Base-by-base conservation (phyloP, 2,113 vertebrate genomes). In the Corvus moneduloides region DNA sequence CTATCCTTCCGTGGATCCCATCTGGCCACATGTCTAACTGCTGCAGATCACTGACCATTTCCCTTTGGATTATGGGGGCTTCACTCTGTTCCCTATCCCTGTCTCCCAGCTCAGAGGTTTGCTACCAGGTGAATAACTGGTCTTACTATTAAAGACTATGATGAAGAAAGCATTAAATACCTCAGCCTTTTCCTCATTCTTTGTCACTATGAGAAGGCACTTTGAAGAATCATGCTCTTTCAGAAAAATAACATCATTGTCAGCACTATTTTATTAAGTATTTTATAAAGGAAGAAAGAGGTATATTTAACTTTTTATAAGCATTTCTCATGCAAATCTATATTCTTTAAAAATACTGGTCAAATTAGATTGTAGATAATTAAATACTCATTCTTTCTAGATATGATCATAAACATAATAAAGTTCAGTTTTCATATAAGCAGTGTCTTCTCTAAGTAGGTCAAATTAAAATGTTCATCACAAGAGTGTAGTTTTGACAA, bases 1-100 rank as follows among this genome's bases (percentile, higher is more conserved):
- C 33, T 46, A 2, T 55, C 22, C 18, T 63, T 33, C 0, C 0
- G 14, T 64, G n/a, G 13, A 19, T 64, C 59, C 41, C 41, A 15
- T 52, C 24, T 43, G 37, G 26, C 52, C 52, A 35, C 21, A 15
- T 13, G 54, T 30, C 33, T 26, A 4, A 22, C 14, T 26, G 11
- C 54, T 61, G 37, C 39, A 61, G 33, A 26, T 61, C 39, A 19
- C 22, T 61, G 37, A 15, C 18, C 11, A 28, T 39, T 46, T 52
- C 46, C 23, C 18, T 18, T 46, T 33, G 55, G 8, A 10, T 77
- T 54, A 39, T 62, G 23, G 12, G 24, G 12, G 28, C 23, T 78
- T 54, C 64, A 16, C 7, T 55, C 28, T 46, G 19, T 10, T 41
- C 13, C 41, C 23, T 33, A 13, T 44, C 39, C 39, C 19, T 55